Evolutionary conservation across 2,888 invertebrate genomes (phyloP).

Genomic region (Phrixothrix hirtus): DNA sequence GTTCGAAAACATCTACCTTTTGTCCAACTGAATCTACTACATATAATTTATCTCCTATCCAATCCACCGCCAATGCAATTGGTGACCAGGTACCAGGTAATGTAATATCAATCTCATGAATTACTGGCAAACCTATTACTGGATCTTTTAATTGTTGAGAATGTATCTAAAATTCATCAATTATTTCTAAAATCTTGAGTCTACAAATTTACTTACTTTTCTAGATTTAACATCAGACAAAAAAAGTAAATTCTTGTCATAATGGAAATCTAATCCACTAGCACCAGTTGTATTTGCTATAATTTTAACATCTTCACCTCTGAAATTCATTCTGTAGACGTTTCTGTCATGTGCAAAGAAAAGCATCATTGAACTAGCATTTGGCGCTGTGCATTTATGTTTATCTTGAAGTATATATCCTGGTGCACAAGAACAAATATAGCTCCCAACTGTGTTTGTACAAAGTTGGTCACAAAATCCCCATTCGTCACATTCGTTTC

Average conservation of each 20-base stretch:
- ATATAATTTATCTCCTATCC: conserved; percentile 95
- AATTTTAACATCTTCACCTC: conserved; percentile 65
- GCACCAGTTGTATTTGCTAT: conserved; percentile 83
- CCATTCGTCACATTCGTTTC: conserved; percentile 91
- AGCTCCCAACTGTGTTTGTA: conserved; percentile 83
- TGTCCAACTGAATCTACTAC: conserved; percentile 91
- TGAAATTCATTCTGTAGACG: conserved; percentile 70
- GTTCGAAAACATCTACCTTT: conserved; percentile 91
- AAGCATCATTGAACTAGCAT: conserved; percentile 63
- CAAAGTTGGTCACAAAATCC: conserved; percentile 95
- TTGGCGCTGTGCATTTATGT: conserved; percentile 67
- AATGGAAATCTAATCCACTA: conserved; percentile 85
- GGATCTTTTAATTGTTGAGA: conserved; percentile 60
- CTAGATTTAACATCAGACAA: conserved; percentile 90
- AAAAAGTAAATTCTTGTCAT: conserved; percentile 73
- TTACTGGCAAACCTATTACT: conserved; percentile 55
- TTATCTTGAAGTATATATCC: conserved; percentile 59
- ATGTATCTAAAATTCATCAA: too few relatives aligned
- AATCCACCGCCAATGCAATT: conserved; percentile 91
- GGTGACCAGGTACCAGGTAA: conserved; percentile 88
- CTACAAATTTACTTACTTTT: conserved; percentile 61
- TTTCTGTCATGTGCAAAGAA: conserved; percentile 74
- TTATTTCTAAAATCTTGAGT: too few relatives aligned
- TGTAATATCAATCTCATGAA: conserved; percentile 67
- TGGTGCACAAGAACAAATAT: conserved; percentile 78